Percentiles rank a stretch among this genome's conserved stretches.
These are phyloP conservation scores for Gallinago nigripennis DNA, from an alignment of 2,797 vertebrate species.

Conservation along the genomic window DNA sequence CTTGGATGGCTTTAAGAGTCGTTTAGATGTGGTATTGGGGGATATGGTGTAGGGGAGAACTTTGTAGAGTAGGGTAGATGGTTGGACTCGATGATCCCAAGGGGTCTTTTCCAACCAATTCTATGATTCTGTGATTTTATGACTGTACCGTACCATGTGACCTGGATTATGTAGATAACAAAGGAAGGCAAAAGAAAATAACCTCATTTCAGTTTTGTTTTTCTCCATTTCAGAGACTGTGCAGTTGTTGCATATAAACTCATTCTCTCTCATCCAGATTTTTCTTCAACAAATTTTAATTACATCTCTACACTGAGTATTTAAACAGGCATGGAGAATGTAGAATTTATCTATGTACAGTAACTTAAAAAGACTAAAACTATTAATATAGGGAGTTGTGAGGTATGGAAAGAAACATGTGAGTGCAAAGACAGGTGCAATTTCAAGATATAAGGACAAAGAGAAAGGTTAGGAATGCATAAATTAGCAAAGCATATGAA, in stretches of 20 bases:
- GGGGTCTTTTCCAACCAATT: too few relatives aligned
- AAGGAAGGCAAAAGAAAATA: not conserved
- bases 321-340: not conserved
- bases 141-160: not conserved
- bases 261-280: not conserved
- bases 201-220: not conserved
- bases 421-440: not conserved
- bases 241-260: not conserved
- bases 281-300: not conserved
- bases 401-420: not conserved
- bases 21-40: too few relatives aligned
- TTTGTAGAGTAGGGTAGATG: too few relatives aligned
- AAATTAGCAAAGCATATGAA: not conserved
- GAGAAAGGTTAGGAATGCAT: not conserved
- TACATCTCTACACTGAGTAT: not conserved
- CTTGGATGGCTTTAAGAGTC: too few relatives aligned
- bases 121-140: too few relatives aligned
- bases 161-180: not conserved
- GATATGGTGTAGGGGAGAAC: too few relatives aligned
- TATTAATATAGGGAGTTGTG: not conserved
- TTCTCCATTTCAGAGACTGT: not conserved
- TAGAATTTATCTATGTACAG: not conserved
- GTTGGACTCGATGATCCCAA: too few relatives aligned
- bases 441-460: not conserved
- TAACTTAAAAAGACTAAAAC: not conserved